phyloP scores from a whole-genome alignment of 1,140 invertebrate genomes.

The Phenacoccus solenopsis region DNA sequence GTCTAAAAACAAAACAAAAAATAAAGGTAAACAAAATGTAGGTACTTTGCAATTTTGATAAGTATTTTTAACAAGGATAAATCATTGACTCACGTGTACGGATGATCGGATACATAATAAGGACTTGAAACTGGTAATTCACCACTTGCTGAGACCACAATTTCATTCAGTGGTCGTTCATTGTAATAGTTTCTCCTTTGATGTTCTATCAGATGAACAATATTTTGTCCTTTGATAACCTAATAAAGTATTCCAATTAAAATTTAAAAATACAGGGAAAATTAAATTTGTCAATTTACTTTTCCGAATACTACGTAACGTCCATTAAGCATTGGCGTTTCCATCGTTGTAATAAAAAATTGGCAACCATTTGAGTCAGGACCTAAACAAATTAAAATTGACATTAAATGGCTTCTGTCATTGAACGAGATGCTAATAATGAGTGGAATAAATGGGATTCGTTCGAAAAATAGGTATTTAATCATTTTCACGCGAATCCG shows the following conservation, averaged over 20 bases:
- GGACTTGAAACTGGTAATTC: constrained; percentile 42
- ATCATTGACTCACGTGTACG: constrained; percentile 52
- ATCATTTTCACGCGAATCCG: neutral
- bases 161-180: constrained; percentile 43
- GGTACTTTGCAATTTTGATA: too few relatives aligned
- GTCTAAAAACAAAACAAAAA: neutral
- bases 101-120: constrained; percentile 52
- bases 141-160: constrained; percentile 51
- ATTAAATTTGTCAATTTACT: constrained; percentile 39
- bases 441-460: neutral
- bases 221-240: constrained; percentile 65
- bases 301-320: constrained; percentile 91
- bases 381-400: constrained; percentile 34
- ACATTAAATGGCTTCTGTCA: too few relatives aligned
- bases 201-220: constrained; percentile 74
- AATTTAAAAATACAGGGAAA: constrained; percentile 18
- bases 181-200: constrained; percentile 61
- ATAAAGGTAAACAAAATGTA: neutral
- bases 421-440: constrained; percentile 8
- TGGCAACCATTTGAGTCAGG: constrained; percentile 79
- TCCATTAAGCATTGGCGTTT: constrained; percentile 83
- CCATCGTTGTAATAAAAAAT: constrained; percentile 86
- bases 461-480: neutral
- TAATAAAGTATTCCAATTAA: constrained; percentile 29
- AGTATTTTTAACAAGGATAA: too few relatives aligned